Evolutionary conservation across 2,113 vertebrate genomes (phyloP).

Genomic region (Xenus cinereus): DNA sequence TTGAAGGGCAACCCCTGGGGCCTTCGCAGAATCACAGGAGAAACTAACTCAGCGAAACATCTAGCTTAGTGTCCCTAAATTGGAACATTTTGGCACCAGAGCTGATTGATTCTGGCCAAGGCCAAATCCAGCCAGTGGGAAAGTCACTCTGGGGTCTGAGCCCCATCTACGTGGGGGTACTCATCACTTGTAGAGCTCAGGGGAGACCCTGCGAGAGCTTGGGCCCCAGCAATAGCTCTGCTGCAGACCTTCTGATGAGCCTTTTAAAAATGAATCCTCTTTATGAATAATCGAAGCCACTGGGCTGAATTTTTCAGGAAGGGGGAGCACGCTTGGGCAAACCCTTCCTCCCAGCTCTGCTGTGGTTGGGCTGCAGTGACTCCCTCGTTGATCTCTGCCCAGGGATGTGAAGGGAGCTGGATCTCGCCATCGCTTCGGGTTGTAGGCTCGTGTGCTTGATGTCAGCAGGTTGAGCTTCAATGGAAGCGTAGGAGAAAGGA

Average conservation of each 20-base stretch:
- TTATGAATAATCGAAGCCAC: not conserved
- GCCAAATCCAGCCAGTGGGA: not conserved
- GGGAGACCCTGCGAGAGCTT: not conserved
- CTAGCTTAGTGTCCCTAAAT: not conserved
- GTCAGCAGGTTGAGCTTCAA: not conserved
- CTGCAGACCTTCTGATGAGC: not conserved
- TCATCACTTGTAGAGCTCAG: accelerated
- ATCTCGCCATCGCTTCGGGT: accelerated
- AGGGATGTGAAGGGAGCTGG: not conserved
- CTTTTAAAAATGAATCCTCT: not conserved
- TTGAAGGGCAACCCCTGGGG: not conserved
- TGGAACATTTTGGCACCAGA: accelerated
- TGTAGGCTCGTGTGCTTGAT: not conserved
- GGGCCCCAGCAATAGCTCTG: not conserved
- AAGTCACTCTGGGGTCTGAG: accelerated
- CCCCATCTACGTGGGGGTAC: accelerated
- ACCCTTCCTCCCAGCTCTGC: not conserved
- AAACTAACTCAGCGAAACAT: accelerated
- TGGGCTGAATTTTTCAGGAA: not conserved
- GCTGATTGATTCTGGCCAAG: not conserved
- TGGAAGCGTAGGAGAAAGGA: not conserved
- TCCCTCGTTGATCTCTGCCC: not conserved
- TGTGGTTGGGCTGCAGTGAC: not conserved
- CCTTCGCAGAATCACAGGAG: not conserved
- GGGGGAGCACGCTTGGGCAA: not conserved